Conservation (phyloP, 2,797 vertebrate genomes). For the Danio kyathit region DNA sequence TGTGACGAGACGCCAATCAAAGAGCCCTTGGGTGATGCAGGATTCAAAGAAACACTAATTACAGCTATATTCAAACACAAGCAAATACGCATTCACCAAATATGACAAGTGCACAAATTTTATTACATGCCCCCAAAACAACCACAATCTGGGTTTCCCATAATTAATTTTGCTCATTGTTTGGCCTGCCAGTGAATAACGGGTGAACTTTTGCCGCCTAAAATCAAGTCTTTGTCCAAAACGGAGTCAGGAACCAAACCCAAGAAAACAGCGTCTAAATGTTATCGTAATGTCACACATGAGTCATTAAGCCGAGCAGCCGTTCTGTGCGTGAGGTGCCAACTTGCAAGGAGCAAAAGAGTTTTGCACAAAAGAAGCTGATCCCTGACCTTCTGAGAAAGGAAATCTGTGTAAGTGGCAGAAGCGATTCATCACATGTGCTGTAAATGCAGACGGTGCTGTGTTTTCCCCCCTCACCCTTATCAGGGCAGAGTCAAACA, state of each 20-base stretch:
- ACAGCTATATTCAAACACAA: constrained; percentile 5
- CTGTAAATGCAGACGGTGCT: not conserved
- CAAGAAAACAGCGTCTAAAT: constrained; percentile 24
- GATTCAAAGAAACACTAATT: not conserved
- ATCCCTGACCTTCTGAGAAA: constrained; percentile 28
- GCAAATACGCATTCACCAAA: not conserved
- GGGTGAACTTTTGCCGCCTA: constrained; percentile 5
- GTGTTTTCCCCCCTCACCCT: constrained; percentile 20
- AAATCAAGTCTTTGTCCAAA: constrained; percentile 23
- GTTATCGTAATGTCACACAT: constrained; percentile 47
- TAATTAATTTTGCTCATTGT: constrained; percentile 26
- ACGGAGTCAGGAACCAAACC: constrained; percentile 22
- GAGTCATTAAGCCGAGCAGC: not conserved
- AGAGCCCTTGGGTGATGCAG: not conserved
- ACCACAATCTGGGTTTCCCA: constrained; percentile 1
- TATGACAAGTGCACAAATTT: not conserved
- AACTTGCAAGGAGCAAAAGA: not conserved
- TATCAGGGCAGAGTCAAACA: constrained; percentile 28
- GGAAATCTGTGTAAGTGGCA: constrained; percentile 30
- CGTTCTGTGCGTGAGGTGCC: not conserved
- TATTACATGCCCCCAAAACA: not conserved
- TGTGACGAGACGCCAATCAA: constrained; percentile 29
- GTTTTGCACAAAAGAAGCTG: constrained; percentile 44
- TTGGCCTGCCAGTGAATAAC: constrained; percentile 19
- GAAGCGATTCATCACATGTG: constrained; percentile 23